Evolutionary conservation across 2,888 invertebrate genomes (phyloP).

Genomic region (Cheiracanthium punctorium): DNA sequence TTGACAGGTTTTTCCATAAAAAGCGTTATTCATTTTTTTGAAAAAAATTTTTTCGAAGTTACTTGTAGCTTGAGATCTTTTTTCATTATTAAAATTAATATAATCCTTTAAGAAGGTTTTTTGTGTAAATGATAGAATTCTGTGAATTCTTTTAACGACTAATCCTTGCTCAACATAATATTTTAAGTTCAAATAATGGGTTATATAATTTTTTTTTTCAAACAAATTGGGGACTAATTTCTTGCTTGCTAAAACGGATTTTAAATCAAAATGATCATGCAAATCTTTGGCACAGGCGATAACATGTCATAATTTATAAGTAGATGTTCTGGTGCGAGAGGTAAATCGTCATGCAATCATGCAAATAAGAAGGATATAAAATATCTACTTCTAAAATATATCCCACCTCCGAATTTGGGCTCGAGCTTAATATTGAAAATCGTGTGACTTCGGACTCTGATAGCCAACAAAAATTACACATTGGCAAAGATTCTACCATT

Average conservation of each 20-base stretch:
- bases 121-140: slow-evolving; percentile 27
- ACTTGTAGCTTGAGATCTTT: not conserved
- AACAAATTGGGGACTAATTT: not conserved
- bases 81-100: slow-evolving; percentile 26
- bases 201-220: slow-evolving; percentile 25
- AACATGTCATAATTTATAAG: not conserved
- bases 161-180: slow-evolving; percentile 24
- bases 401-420: no score
- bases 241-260: not conserved
- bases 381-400: not conserved
- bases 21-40: slow-evolving; percentile 16
- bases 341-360: not conserved
- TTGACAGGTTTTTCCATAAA: slow-evolving; percentile 24
- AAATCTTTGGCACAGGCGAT: not conserved
- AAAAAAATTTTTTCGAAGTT: slow-evolving; percentile 15
- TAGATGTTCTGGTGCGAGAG: not conserved
- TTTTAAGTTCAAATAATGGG: slow-evolving; percentile 38
- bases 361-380: no score
- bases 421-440: not conserved
- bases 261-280: not conserved
- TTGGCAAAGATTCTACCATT: not conserved
- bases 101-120: slow-evolving; percentile 19
- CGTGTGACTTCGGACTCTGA: not conserved
- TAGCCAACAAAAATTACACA: not conserved
- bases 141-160: slow-evolving; percentile 30